phyloP scores from a whole-genome alignment of 2,797 vertebrate genomes.

The Knipowitschia caucasica region DNA sequence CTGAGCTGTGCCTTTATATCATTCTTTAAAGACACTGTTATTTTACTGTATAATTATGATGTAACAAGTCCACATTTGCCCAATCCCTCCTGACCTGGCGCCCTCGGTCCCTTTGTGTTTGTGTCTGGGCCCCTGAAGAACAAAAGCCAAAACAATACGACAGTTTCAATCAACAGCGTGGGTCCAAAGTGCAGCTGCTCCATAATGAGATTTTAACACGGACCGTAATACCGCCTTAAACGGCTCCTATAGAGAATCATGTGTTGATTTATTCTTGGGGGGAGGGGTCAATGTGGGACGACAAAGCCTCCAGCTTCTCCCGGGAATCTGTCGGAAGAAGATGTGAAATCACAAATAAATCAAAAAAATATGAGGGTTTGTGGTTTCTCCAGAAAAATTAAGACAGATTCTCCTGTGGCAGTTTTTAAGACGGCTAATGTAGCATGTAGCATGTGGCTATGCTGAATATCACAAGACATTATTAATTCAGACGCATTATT shows the following conservation, averaged over 20 bases:
- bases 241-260: constrained; percentile 72
- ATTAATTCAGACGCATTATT: too few relatives aligned
- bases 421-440: too few relatives aligned
- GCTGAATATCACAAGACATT: too few relatives aligned
- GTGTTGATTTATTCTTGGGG: constrained; percentile 67
- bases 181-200: constrained; percentile 79
- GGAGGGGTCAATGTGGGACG: constrained; percentile 44
- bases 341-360: background rate
- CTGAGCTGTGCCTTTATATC: background rate
- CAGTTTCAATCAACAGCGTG: constrained; percentile 71
- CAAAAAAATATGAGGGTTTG: too few relatives aligned
- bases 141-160: constrained; percentile 69
- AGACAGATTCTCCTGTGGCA: too few relatives aligned
- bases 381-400: too few relatives aligned
- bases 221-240: constrained; percentile 76
- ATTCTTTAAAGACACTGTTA: too few relatives aligned
- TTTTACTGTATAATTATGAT: too few relatives aligned
- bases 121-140: constrained; percentile 36
- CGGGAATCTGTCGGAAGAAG: constrained; percentile 12
- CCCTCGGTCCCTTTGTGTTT: constrained; percentile 21
- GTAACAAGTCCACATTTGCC: background rate
- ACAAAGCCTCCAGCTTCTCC: constrained; percentile 57
- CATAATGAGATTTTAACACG: constrained; percentile 81
- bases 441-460: too few relatives aligned
- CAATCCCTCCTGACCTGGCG: background rate